Evolutionary conservation across 2,797 vertebrate genomes (phyloP).

Genomic region (Parauchenoglanis punctatus): DNA sequence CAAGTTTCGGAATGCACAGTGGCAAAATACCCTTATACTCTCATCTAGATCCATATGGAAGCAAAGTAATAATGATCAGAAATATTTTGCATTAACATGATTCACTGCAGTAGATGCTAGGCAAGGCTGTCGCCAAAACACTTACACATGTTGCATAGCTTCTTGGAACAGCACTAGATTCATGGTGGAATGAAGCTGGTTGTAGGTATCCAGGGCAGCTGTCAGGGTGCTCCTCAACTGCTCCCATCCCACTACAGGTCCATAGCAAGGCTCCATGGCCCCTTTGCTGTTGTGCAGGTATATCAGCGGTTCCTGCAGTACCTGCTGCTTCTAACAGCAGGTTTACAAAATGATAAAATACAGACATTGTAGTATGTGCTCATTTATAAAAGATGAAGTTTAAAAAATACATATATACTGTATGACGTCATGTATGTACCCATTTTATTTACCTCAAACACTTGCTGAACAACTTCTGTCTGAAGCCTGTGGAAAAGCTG

Average conservation of each 20-base stretch:
- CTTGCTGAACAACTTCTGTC: slow-evolving; percentile 71
- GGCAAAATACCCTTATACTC: not conserved
- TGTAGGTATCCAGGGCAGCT: slow-evolving; percentile 78
- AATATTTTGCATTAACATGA: not conserved
- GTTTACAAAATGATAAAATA: slow-evolving; percentile 45
- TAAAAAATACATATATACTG: not conserved
- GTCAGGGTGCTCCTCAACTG: slow-evolving; percentile 69
- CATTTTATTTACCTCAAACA: slow-evolving; percentile 75
- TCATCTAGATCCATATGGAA: not conserved
- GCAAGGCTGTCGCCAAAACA: slow-evolving; percentile 26
- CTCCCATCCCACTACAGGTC: slow-evolving; percentile 77
- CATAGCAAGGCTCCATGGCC: slow-evolving; percentile 67
- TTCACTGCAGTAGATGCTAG: not conserved
- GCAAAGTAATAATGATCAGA: not conserved
- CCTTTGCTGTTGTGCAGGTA: slow-evolving; percentile 78
- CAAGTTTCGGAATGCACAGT: not conserved
- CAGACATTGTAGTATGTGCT: not conserved
- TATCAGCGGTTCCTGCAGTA: slow-evolving; percentile 75
- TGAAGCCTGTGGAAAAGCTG: slow-evolving; percentile 78
- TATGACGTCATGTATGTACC: not conserved
- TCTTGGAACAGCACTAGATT: slow-evolving; percentile 82
- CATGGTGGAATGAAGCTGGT: slow-evolving; percentile 79
- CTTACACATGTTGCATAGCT: slow-evolving; percentile 82
- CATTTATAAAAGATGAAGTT: not conserved
- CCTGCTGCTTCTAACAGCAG: slow-evolving; percentile 69